Evolutionary conservation across 1,140 invertebrate species (phyloP), one percentile per base, ranked within the genome.

Genomic region (Lordiphosa stackelbergi): DNA sequence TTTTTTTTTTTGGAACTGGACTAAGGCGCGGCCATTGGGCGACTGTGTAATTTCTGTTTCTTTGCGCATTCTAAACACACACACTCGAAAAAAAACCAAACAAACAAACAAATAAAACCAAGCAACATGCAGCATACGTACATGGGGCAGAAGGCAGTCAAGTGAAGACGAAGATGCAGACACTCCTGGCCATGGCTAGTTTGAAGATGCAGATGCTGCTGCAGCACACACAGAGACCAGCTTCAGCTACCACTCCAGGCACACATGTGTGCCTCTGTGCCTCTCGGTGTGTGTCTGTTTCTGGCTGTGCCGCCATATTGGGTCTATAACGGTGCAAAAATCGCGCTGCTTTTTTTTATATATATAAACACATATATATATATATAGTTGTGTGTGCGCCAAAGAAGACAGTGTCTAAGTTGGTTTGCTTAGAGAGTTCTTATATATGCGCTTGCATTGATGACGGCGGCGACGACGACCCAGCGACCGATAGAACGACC

Each of bases 301-400:
- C 19, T 19, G 35, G 42, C 37, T 58, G 58, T 71, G 59, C 64
- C 73, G 78, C 77, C 77, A 83, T 83, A 83, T 83, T 83, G 77
- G 77, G 77, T 79, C 69, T 73, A 83, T 83, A 83, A 83, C 77
- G 77, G 77, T 83, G 77, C 77, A 69, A 83, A 75, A 83, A 83
- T 83, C 77, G 77, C 77, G 77, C 72, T 84, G 73, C 69, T 84
- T 73, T 77, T 81, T 45, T 64, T 19, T 47, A 16, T 69, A 37
- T 16, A 46, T 72, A 42, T 47, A 6, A 38, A 5, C 16, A 19
- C 2, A 8, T 35, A n/a, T 28, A 10, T 11, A 31, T 45, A 12
- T 52, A 9, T 49, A n/a, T 35, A 28, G 36, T 11, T 61, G 11
- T 63, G 37, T 36, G 13, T 45, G 34, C 53, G 35, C 19, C 42